A percentile compares a stretch with the other conserved stretches of the same genome.
These are phyloP conservation scores for Cheilosia impressa DNA, from an alignment of 2,888 invertebrate species.

Conservation along the genomic window DNA sequence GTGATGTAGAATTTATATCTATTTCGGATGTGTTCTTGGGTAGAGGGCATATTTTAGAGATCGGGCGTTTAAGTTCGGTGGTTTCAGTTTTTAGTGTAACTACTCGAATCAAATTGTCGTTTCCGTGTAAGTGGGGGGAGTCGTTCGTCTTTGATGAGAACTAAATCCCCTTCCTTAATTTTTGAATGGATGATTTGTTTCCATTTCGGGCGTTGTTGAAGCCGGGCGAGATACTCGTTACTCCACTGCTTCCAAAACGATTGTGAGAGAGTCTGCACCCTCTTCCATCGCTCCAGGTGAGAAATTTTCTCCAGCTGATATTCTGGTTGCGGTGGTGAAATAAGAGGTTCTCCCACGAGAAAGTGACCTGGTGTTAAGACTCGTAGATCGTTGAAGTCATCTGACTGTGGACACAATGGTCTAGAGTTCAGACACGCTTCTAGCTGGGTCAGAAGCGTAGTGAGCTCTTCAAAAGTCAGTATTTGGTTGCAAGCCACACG, in stretches of 20 bases:
- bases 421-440: too few species aligned
- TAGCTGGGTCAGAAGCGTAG: not conserved
- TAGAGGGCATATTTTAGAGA: not conserved
- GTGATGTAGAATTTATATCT: not conserved
- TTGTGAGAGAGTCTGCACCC: too few species aligned
- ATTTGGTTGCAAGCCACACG: not conserved
- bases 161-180: too few species aligned
- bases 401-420: not conserved
- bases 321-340: not conserved
- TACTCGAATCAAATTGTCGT: not conserved
- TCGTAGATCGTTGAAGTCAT: not conserved
- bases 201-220: not conserved
- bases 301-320: not conserved
- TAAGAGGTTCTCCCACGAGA: too few species aligned
- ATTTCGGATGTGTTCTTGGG: too few species aligned
- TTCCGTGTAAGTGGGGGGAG: not conserved
- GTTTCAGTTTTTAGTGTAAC: conserved; percentile 2
- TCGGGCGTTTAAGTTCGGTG: not conserved
- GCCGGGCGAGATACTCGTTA: not conserved
- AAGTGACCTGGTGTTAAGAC: not conserved
- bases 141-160: not conserved
- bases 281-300: not conserved
- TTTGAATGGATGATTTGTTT: too few species aligned
- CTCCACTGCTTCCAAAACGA: not conserved
- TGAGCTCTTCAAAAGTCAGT: not conserved